Evolutionary conservation across 1,140 invertebrate genomes (phyloP), one percentile per base, ranked within the genome.

Genomic region (Drosophila azteca): DNA sequence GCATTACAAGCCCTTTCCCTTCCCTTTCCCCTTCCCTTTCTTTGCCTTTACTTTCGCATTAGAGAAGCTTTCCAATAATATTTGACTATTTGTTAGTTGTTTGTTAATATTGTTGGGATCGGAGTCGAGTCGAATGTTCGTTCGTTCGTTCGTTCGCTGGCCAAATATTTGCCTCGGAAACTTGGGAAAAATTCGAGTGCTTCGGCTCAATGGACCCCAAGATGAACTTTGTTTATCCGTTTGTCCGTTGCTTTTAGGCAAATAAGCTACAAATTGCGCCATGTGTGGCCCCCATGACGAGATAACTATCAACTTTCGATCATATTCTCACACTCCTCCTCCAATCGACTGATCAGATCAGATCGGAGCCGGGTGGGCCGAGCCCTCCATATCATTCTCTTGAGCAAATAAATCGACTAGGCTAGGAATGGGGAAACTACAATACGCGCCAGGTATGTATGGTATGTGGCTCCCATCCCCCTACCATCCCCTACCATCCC

Each of bases 261-360:
- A 80, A 80, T 64, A 85, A 61, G 63, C 71, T 59, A 61, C 58
- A 71, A 84, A 84, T 68, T 80, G 81, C 81, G 68, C 62, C 66
- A 79, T 76, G 76, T 63, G 62, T 57, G 54, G 63, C 44, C 20
- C 44, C 20, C 17, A 44, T 61, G 65, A 55, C 48, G 17, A 63
- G 17, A 20, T 20, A 20, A 20, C 17, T 52, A 78, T 58, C 62
- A 64, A 66, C 70, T 82, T 83, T 78, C 52, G 76, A 72, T 69
- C 69, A 53, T 31, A 79, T 75, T 79, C 80, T 65, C 50, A 63
- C 55, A 75, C 53, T 74, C 45, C 3, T n/a, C 1, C 29, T 35
- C 22, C 44, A 35, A 45, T 59, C 50, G 49, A 26, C 49, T 11
- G 43, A 24, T n/a, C 49, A 4, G 15, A 17, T 17, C 46, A 24